Evolutionary conservation across 1,140 invertebrate species (phyloP), one percentile per base, ranked within the genome.

Genomic region (Micrasema minimum): DNA sequence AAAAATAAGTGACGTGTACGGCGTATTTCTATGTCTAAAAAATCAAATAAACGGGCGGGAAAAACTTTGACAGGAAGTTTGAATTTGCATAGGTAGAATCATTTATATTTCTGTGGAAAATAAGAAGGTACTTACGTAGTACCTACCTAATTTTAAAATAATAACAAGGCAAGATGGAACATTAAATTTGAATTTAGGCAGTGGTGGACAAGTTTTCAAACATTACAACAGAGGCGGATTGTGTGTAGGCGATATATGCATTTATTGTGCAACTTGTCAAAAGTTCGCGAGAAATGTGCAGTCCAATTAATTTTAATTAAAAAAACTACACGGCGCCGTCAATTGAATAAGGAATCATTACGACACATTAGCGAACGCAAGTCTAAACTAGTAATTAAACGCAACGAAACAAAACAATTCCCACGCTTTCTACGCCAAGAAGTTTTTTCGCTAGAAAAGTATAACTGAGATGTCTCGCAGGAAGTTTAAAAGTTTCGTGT

Each of bases 381-480:
- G 26, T 20, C 48, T 22, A 31, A 22, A 51, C 48, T 51, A 18
- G 48, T 51, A 38, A 41, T 43, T 41, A 59, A 69, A 62, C 45
- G 16, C 43, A 55, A 20, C 50, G 61, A 66, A 66, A 51, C 48
- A 51, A 72, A 74, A 62, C 46, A 53, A 35, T 74, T 74, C 72
- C 61, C 72, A 74, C 72, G 72, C 72, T 74, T 74, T 74, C 72
- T 70, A 74, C 23, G 31, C 45, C 51, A 70, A 48, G 65, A 65
- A 66, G 66, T 64, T 74, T 59, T 74, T 73, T 74, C 65, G 64
- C 67, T 55, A 64, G 69, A 74, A 66, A 67, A 74, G 26, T 67
- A 69, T 51, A 18, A 20, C 23, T 65, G 46, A n/a, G 53, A 20
- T 26, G 16, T 51, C 53, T 31, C 20, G 20, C 37, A 18, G 50